These are phyloP conservation scores for Momotus momota DNA, from an alignment of 2,797 vertebrate genomes.

Conservation along the genomic window DNA sequence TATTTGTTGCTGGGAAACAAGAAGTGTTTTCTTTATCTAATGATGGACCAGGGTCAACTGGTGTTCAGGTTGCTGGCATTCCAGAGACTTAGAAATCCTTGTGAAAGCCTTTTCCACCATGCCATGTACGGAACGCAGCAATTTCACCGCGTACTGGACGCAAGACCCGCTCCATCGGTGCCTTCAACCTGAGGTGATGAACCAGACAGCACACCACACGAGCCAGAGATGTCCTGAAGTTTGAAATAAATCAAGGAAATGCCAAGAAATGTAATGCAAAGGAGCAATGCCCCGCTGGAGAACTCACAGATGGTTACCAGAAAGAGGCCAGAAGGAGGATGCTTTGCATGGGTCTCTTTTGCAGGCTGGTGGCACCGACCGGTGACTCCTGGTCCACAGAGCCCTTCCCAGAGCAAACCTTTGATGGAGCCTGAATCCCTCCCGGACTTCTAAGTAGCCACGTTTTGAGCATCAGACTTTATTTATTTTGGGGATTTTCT, in stretches of 20 bases:
- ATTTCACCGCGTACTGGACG: fast-evolving
- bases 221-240: neutral
- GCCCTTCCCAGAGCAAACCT: neutral
- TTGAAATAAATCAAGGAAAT: neutral
- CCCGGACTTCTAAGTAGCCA: neutral
- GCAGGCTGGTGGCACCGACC: fast-evolving
- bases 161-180: neutral
- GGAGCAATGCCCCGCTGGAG: neutral
- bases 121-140: neutral
- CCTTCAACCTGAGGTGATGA: neutral
- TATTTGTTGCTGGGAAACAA: neutral
- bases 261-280: neutral
- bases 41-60: neutral
- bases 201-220: neutral
- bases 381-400: neutral
- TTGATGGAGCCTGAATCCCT: neutral
- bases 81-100: neutral
- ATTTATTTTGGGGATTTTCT: constrained; percentile 15
- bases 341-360: fast-evolving
- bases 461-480: neutral
- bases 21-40: neutral
- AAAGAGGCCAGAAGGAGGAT: neutral
- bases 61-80: neutral
- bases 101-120: neutral
- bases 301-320: neutral